These are phyloP conservation scores for Thera britannica DNA, from an alignment of 2,888 invertebrate species.

Conservation along the genomic window DNA sequence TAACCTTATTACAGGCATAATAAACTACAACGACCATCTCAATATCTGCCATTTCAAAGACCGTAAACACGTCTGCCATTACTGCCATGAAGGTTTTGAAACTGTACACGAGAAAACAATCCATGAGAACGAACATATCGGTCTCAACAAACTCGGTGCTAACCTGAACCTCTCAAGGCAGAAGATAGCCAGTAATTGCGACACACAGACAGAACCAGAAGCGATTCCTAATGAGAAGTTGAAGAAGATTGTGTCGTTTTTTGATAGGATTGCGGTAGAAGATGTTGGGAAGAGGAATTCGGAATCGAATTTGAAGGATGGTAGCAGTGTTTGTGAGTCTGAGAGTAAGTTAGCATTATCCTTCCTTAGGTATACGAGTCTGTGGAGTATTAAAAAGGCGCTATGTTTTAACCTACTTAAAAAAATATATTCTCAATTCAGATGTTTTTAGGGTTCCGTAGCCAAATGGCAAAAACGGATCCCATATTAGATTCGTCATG, in stretches of 20 bases:
- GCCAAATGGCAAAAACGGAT: too few relatives aligned
- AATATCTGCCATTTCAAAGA: constrained; percentile 72
- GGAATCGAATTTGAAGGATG: constrained; percentile 51
- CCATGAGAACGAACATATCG: constrained; percentile 75
- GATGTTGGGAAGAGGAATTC: constrained; percentile 64
- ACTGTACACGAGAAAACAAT: constrained; percentile 58
- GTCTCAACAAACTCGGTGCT: constrained; percentile 57
- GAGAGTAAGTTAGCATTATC: constrained; percentile 5
- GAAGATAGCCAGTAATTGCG: constrained; percentile 55
- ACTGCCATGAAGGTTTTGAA: constrained; percentile 76
- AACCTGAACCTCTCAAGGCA: constrained; percentile 44
- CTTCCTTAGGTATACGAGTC: too few relatives aligned
- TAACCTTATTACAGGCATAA: constrained; percentile 64
- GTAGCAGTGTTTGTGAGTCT: constrained; percentile 16
- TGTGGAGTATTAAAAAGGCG: too few relatives aligned
- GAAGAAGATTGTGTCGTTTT: constrained; percentile 76
- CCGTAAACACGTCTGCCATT: constrained; percentile 65
- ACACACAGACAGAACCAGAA: constrained; percentile 69
- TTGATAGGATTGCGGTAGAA: constrained; percentile 69
- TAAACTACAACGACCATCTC: constrained; percentile 78
- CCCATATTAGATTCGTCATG: too few relatives aligned
- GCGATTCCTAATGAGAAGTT: constrained; percentile 68
- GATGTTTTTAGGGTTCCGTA: too few relatives aligned
- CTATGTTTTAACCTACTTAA: too few relatives aligned
- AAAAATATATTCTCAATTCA: too few relatives aligned